These are phyloP conservation scores for Ganaspis sp. DNA, from an alignment of 1,140 invertebrate species.

Conservation along the genomic window DNA sequence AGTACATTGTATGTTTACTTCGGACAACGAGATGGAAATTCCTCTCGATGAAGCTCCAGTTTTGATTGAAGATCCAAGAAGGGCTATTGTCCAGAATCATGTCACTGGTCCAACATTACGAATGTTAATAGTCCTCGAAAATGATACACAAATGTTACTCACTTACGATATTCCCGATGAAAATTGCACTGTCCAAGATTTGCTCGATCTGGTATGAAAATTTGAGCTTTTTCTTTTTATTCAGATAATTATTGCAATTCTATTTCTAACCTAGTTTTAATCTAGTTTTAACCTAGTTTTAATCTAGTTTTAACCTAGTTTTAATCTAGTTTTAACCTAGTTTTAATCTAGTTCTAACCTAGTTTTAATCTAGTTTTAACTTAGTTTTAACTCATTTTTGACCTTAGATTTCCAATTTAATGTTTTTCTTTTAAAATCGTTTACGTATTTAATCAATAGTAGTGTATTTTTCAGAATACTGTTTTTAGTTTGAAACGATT, in stretches of 20 bases:
- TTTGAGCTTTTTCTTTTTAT: neutral
- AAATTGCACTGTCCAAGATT: neutral
- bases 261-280: no score
- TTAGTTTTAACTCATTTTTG: no score
- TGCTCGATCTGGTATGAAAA: neutral
- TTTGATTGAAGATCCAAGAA: neutral
- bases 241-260: neutral
- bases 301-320: no score
- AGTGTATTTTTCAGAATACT: no score
- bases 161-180: neutral
- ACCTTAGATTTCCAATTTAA: no score
- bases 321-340: no score
- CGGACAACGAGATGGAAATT: neutral
- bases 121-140: neutral
- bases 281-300: no score
- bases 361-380: no score
- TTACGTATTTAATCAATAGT: no score
- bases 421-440: no score
- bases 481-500: no score
- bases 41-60: neutral
- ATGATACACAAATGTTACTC: neutral
- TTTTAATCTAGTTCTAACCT: no score
- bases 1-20: neutral
- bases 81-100: neutral
- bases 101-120: neutral